Base-by-base conservation (phyloP, 1,140 invertebrate species). In the Vanessa atalanta region DNA sequence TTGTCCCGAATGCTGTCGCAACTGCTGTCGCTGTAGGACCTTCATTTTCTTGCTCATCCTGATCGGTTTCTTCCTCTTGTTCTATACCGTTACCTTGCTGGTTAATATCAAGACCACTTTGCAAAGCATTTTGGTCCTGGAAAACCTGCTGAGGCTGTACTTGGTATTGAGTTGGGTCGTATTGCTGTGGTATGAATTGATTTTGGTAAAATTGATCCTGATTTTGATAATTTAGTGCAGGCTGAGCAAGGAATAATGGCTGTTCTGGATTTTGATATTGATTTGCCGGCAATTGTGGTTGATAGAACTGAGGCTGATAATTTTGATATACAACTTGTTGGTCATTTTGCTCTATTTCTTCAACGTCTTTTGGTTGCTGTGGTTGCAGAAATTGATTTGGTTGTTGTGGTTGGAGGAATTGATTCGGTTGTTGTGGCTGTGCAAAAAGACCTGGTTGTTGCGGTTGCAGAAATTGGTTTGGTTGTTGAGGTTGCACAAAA, bases 1-100 rank as follows among this genome's bases (percentile, higher is more conserved):
- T 91, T 82, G 88, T 64, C 14, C 90, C 90, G 75, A 92, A 92
- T 60, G 88, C 88, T 8, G 89, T 92, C 0, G 90, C 88, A 0
- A 90, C 86, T 8, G 90, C 88, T 8, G 86, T 88, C 0, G 85
- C 85, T 13, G 65, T 83, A 15, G 77, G 72, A 3, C 80, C 87
- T 63, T 88, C 88, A 23, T 84, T 77, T 14, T 84, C 71, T 53
- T 85, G 77, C 3, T 81, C 75, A 53, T 84, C 74, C 7, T 77
- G 69, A 13, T 89, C 84, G 37, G 83, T 69, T 31, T 87, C 83
- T 31, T 86, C 79, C 60, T 67, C 47, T 65, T 87, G 77, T 1
- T 88, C 88, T 13, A 91, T 76, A 2, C 77, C 85, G 69, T 91
- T 90, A 8, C 84, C 89, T 76, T 90, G 81, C 65, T 88, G 86